Evolutionary conservation across 2,797 vertebrate genomes (phyloP), one percentile per base, ranked within the genome.

Genomic region (Liasis olivaceus): DNA sequence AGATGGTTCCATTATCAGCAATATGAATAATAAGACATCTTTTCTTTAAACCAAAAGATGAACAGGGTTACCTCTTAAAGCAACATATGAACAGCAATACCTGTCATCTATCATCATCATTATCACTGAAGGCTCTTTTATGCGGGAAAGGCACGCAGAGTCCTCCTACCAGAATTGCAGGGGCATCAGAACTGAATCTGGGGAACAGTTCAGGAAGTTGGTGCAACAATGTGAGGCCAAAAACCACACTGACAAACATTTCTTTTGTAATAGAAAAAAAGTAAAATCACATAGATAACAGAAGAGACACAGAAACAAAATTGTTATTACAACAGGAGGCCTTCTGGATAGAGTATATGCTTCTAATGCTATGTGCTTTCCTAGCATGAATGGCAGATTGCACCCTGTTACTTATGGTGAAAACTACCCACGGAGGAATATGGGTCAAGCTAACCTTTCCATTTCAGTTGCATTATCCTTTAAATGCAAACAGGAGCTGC

Each of bases 91-190:
- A 54, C 20, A 51, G 36, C 11, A 63, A 15, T 56, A n/a, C 14
- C 85, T 59, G 17, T 28, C 56, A 77, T 28, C 42, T 54, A 28
- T 36, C 51, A 62, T 51, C 11, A 36, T 17, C 28, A n/a, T 87
- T 59, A 15, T 58, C 62, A 24, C 63, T 5, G 2, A 36, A 90
- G 64, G 2, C 14, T 62, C 36, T 28, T 36, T 86, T 64, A 69
- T 66, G 6, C 14, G 47, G 62, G 47, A n/a, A 69, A 87, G 31
- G 54, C n/a, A 64, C 54, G 51, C 11, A 20, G 85, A 63, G 42
- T 47, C 72, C 20, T 81, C 28, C 58, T 20, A 13, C 17, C 63
- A 90, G 84, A 87, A 93, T 94, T 93, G 85, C 66, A 91, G 85
- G 72, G 58, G 17, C 42, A 81, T 92, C 93, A 62, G 86, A 89